Base-by-base conservation (phyloP, 2,888 invertebrate genomes). In the Allacma fusca region DNA sequence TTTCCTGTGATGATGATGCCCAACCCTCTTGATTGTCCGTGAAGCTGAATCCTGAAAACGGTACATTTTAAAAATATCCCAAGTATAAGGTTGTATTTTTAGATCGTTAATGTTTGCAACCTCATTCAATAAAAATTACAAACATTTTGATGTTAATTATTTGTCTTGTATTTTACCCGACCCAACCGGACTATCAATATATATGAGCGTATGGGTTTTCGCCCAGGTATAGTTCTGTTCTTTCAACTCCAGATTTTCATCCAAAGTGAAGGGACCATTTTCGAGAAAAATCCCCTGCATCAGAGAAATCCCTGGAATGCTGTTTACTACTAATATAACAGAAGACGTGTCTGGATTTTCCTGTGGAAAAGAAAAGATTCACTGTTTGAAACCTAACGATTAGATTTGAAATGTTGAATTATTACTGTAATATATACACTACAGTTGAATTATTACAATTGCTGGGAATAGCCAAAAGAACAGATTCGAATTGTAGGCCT, bases 161-260 rank as follows among this genome's bases (percentile, higher is more conserved):
- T n/a, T n/a, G n/a, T n/a, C n/a, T n/a, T n/a, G 9, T 7, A 34
- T 34, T 34, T 4, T 34, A 50, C 97, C 96, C n/a, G 88, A 87
- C 68, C 95, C 95, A 0, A 94, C 96, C 0, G 97, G 96, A 87
- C 95, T 96, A 86, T 97, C 97, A 75, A 97, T 93, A 86, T 94
- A 97, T 76, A 97, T 23, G 9, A 62, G 13, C 2, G 62, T 24
- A 16, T 62, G 62, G 4, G 23, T n/a, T 62, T 16, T 62, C 16
- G 62, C n/a, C 62, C 62, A 62, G 4, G 24, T 23, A 5, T 23
- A 62, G n/a, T 62, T 62, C 16, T n/a, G 62, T 9, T 62, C 26
- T 23, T 24, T 12, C 1, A 62, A 23, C 2, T 4, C n/a, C 2
- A 4, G 2, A 26, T 62, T n/a, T n/a, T 23, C 62, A 7, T 23